Evolutionary conservation across 2,888 invertebrate species (phyloP), one percentile per base, ranked within the genome.

Genomic region (Sphinx pinastri): DNA sequence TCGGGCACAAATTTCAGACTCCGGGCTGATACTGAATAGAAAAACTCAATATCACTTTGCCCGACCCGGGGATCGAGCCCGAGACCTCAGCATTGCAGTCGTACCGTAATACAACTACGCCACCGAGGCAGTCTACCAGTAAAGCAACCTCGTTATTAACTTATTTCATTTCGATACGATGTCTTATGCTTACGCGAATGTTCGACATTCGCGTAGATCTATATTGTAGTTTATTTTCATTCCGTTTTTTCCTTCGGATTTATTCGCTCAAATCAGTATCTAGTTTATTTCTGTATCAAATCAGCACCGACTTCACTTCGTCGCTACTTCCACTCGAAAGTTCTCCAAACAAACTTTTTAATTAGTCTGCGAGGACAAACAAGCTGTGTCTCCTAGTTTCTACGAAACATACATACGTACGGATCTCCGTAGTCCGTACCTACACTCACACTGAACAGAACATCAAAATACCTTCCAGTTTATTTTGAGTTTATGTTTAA

Each of bases 321-420:
- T 82, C 83, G 85, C 85, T 86, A 88, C 88, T 90, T 88, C 87
- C 83, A 76, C 84, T 83, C 83, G 76, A 81, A 88, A 93, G 84
- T 92, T 89, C 80, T 79, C 78, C 83, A 84, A 90, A 91, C 92
- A 93, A 94, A 94, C 93, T 93, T 93, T 93, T 93, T 94, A 94
- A 94, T 94, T 94, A 94, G 93, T 92, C 92, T 89, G 85, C 88
- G 86, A 92, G 90, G 88, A 92, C 93, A 93, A 93, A 92, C 93
- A 93, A 89, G 90, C 91, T 88, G 88, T 88, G 86, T 90, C 91
- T 89, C 88, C 85, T 86, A 87, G 88, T 87, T 90, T 79, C 81
- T 81, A 79, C 84, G 83, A 85, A 85, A 86, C 84, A 85, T 87
- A 84, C 83, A 85, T 87, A 84, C 83, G 82, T 86, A 81, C 82